Evolutionary conservation across 1,140 invertebrate genomes (phyloP).

Genomic region (Atta cephalotes): DNA sequence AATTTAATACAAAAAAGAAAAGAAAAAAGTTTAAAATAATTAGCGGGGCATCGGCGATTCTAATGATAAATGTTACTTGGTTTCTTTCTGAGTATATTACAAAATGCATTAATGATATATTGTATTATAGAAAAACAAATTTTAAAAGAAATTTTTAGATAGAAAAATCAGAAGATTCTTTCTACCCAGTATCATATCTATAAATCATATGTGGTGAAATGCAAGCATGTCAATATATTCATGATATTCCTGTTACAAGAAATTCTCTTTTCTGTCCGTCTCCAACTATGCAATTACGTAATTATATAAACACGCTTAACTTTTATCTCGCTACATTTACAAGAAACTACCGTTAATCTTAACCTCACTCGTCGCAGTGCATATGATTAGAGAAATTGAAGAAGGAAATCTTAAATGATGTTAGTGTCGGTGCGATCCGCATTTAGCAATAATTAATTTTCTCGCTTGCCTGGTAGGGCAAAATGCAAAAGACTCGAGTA

Average conservation of each 20-base stretch:
- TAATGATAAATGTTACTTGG: too few relatives aligned
- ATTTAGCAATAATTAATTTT: slow-evolving; percentile 50
- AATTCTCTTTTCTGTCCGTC: slow-evolving; percentile 9
- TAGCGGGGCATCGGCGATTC: too few relatives aligned
- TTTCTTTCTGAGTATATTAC: background rate
- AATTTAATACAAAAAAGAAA: too few relatives aligned
- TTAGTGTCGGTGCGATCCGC: slow-evolving; percentile 11
- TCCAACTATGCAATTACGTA: slow-evolving; percentile 24
- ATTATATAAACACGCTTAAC: slow-evolving; percentile 27
- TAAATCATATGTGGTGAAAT: background rate
- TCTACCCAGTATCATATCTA: background rate
- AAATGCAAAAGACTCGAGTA: background rate
- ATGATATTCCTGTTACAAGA: background rate
- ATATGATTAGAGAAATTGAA: slow-evolving; percentile 29
- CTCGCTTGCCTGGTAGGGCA: background rate
- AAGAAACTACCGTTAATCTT: slow-evolving; percentile 6
- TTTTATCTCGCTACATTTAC: background rate
- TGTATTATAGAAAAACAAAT: background rate
- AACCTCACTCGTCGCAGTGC: background rate
- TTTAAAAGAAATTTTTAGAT: background rate
- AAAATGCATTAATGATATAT: background rate
- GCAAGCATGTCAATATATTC: background rate
- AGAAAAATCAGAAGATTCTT: background rate
- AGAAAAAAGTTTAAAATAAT: too few relatives aligned
- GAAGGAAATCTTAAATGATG: slow-evolving; percentile 27